phyloP scores from a whole-genome alignment of 2,797 vertebrate genomes.

The Hydrophis major region DNA sequence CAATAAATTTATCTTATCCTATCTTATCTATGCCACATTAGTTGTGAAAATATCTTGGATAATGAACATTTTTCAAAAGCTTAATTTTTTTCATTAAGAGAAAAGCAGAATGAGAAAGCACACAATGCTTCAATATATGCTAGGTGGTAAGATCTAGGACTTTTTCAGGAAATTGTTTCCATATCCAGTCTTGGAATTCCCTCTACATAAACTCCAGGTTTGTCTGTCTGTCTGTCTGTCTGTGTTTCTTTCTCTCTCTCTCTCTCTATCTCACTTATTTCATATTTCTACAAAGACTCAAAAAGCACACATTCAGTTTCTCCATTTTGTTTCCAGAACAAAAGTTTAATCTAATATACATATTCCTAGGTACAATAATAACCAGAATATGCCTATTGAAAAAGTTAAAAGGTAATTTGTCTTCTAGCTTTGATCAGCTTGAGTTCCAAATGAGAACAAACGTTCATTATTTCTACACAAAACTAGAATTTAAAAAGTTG shows the following conservation, averaged over 20 bases:
- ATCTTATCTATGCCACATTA: neutral
- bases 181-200: neutral
- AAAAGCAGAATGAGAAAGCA: neutral
- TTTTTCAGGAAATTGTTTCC: neutral
- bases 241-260: neutral
- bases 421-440: constrained; percentile 59
- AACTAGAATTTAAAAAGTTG: constrained; percentile 69
- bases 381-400: constrained; percentile 70
- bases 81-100: neutral
- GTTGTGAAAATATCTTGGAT: neutral
- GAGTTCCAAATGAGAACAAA: constrained; percentile 69
- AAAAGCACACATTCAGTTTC: constrained; percentile 16
- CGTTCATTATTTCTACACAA: constrained; percentile 68
- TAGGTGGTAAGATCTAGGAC: neutral
- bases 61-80: neutral
- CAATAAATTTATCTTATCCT: too few species aligned
- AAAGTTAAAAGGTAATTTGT: constrained; percentile 69
- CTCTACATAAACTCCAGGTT: neutral
- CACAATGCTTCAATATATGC: neutral
- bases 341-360: constrained; percentile 74
- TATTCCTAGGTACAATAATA: constrained; percentile 69
- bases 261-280: neutral
- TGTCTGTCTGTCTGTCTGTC: neutral
- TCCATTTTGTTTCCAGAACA: constrained; percentile 67
- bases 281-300: neutral